Base-by-base conservation (phyloP, 2,888 invertebrate species). In the Dorcus parallelipipedus region DNA sequence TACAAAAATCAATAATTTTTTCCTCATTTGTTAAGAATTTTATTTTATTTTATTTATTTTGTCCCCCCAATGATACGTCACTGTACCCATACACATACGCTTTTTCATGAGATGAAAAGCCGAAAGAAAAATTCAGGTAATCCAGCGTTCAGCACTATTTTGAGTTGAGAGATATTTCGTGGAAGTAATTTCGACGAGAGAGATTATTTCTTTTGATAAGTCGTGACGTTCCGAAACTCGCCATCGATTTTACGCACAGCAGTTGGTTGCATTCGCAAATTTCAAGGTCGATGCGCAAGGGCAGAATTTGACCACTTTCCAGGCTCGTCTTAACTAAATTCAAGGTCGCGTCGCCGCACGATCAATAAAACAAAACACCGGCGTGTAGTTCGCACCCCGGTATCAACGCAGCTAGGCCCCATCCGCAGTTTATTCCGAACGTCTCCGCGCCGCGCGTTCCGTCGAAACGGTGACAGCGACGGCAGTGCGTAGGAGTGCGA, bases 241-340 rank as follows among this genome's bases (percentile, higher is more conserved):
- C 2, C 45, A 45, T 45, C 45, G 45, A 45, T 45, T 45, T 45
- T 45, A 23, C 45, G 45, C 17, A 45, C 14, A 23, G 20, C 14
- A 45, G 23, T 45, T 33, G 26, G 26, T 33, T 23, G 45, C 45
- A 10, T 23, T 45, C 45, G 45, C 20, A 20, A 45, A 45, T 20
- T 69, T 75, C 74, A 75, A 74, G 74, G 74, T 75, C 70, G 68
- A 53, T 68, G 73, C 73, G 73, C 74, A 75, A 73, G 73, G 71
- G 71, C 71, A 69, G 55, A 60, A 61, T 69, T 68, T 66, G 67
- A 67, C 68, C 67, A 69, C 64, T 66, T 67, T 67, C 70, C 63
- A 64, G 66, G 66, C 66, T 65, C 65, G 64, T 67, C 67, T 64
- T 57, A 67, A 63, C 64, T 59, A 56, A 69, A 69, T 74, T 74